phyloP scores from a whole-genome alignment of 2,797 vertebrate genomes.

The Peromyscus eremicus region DNA sequence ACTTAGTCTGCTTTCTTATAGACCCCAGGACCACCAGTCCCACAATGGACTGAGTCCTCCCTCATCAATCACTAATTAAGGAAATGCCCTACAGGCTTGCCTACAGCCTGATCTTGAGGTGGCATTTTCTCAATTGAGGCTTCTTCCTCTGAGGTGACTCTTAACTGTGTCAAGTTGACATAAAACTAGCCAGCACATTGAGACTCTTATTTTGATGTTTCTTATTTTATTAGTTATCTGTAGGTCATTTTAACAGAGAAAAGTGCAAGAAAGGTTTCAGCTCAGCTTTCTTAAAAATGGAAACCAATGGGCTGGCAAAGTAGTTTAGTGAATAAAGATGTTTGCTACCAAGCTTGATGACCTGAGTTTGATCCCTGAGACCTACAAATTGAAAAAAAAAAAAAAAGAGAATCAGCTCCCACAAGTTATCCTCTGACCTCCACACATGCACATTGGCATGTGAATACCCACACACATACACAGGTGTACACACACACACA shows the following conservation, averaged over 20 bases:
- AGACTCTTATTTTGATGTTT: slow-evolving; percentile 3
- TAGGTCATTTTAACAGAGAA: background rate
- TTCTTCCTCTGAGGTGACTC: background rate
- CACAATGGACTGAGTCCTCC: background rate
- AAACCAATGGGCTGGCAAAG: background rate
- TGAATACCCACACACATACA: background rate
- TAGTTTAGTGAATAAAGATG: background rate
- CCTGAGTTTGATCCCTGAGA: background rate
- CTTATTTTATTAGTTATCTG: background rate
- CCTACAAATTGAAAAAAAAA: background rate
- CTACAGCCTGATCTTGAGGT: background rate
- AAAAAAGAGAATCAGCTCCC: background rate
- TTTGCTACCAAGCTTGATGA: background rate
- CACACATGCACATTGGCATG: background rate
- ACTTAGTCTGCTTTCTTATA: background rate
- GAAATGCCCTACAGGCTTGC: background rate
- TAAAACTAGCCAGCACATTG: background rate
- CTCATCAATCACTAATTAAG: background rate
- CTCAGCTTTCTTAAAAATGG: background rate
- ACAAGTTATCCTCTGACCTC: background rate
- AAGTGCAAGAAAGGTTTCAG: background rate
- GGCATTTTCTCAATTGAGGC: background rate
- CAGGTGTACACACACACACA: background rate
- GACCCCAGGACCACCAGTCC: background rate
- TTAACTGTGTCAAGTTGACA: background rate